These are phyloP conservation scores for Lissonota sp. DNA, from an alignment of 2,888 invertebrate species.

Conservation along the genomic window DNA sequence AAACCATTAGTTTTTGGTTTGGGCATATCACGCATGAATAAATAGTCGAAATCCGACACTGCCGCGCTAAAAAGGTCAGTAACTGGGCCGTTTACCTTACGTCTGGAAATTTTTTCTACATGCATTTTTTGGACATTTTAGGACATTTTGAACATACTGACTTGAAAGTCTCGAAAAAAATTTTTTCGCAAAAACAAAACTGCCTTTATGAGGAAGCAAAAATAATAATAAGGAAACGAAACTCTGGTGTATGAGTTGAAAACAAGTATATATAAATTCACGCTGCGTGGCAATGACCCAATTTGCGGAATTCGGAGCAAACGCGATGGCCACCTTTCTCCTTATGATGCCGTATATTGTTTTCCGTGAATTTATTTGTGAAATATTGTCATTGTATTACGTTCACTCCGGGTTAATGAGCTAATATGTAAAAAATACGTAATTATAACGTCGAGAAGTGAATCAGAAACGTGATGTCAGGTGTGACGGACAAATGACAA, in stretches of 20 bases:
- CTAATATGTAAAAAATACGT: too few species aligned
- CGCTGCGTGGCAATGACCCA: slow-evolving; percentile 75
- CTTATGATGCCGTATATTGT: slow-evolving; percentile 68
- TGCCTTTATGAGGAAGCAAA: slow-evolving; percentile 46
- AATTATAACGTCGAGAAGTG: too few species aligned
- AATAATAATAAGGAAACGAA: slow-evolving; percentile 58
- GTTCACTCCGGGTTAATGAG: not conserved
- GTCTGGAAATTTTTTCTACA: too few species aligned
- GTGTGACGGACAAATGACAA: not conserved
- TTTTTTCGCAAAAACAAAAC: slow-evolving; percentile 47
- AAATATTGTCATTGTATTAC: slow-evolving; percentile 30
- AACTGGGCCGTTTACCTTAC: too few species aligned
- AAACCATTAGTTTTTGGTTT: too few species aligned
- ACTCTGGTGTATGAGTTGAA: slow-evolving; percentile 53
- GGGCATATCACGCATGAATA: too few species aligned
- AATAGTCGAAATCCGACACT: too few species aligned
- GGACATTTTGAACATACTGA: too few species aligned
- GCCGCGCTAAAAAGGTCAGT: too few species aligned
- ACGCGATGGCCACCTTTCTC: slow-evolving; percentile 80
- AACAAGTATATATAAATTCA: slow-evolving; percentile 68
- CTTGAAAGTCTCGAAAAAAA: too few species aligned
- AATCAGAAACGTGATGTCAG: not conserved
- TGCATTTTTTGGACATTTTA: too few species aligned
- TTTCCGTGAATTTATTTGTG: slow-evolving; percentile 61
- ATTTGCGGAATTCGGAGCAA: slow-evolving; percentile 76